Evolutionary conservation across 2,888 invertebrate species (phyloP).

Genomic region (Parnassius orleans): DNA sequence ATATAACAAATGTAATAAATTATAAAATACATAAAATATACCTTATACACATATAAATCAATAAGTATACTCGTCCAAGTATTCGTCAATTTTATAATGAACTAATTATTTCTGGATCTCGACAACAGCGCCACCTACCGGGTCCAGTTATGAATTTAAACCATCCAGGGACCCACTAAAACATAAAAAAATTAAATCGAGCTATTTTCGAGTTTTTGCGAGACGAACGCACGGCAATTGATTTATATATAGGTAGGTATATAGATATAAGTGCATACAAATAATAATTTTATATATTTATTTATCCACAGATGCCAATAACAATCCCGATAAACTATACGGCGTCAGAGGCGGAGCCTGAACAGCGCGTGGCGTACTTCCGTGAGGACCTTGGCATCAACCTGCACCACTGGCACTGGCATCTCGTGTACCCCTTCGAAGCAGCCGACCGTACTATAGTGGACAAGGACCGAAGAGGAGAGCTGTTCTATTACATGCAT

Average conservation of each 20-base stretch:
- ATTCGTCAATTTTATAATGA: not conserved
- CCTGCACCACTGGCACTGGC: conserved; percentile 96
- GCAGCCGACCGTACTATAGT: conserved; percentile 81
- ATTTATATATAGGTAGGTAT: too few species aligned
- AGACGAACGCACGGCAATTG: too few species aligned
- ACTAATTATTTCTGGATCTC: too few species aligned
- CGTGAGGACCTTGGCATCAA: conserved; percentile 92
- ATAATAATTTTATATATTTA: not conserved
- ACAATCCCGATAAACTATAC: conserved; percentile 88
- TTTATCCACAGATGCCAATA: conserved; percentile 79
- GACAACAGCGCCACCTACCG: too few species aligned
- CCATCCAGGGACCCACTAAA: too few species aligned
- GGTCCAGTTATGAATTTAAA: too few species aligned
- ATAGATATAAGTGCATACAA: too few species aligned
- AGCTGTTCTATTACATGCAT: conserved; percentile 91
- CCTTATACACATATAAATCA: not conserved
- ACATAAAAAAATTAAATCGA: too few species aligned
- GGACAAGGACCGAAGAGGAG: conserved; percentile 87
- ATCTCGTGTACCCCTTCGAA: conserved; percentile 91
- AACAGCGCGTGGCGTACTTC: conserved; percentile 91
- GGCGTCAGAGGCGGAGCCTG: conserved; percentile 86
- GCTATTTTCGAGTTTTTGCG: too few species aligned
- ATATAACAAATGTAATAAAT: too few species aligned
- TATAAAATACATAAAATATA: too few species aligned
- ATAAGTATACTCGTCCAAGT: not conserved